phyloP scores from a whole-genome alignment of 2,888 invertebrate genomes.

The Chaetogeoica ovagalla region DNA sequence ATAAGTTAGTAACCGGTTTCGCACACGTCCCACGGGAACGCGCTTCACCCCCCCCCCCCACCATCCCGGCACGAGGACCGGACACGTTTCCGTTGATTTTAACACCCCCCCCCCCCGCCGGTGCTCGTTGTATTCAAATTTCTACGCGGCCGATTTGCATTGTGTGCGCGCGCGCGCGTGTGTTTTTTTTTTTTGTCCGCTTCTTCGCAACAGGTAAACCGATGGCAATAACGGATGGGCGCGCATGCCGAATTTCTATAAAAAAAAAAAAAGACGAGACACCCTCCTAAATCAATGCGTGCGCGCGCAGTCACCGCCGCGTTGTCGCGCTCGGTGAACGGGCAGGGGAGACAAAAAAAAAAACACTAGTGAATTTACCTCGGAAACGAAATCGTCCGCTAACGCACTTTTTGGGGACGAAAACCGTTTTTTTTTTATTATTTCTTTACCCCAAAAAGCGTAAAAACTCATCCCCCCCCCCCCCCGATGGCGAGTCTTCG shows the following conservation, averaged over 20 bases:
- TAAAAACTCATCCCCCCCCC: constrained; percentile 33
- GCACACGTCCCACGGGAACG: constrained; percentile 42
- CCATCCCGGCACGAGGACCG: constrained; percentile 19
- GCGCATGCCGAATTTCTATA: constrained; percentile 5
- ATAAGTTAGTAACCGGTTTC: constrained; percentile 41
- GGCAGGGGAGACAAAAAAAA: background rate
- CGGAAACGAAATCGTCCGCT: background rate
- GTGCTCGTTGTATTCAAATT: constrained; percentile 42
- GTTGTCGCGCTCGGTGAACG: background rate
- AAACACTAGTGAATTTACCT: constrained; percentile 14
- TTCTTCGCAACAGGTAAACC: constrained; percentile 45
- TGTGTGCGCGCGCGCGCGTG: background rate
- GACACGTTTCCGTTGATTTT: constrained; percentile 52
- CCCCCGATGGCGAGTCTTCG: constrained; percentile 30
- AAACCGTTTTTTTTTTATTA: constrained; percentile 44
- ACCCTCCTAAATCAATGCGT: constrained; percentile 40
- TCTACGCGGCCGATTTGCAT: constrained; percentile 41
- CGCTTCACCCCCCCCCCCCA: background rate
- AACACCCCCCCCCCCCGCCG: no score
- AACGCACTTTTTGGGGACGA: constrained; percentile 44
- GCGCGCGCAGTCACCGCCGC: no score
- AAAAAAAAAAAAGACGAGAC: constrained; percentile 51
- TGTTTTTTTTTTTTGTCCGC: background rate
- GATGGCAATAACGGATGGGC: constrained; percentile 32
- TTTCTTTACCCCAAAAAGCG: constrained; percentile 26